A percentile compares a stretch with the other conserved stretches of the same genome.
These are phyloP conservation scores for Acrossocheilus wenchowensis DNA, from an alignment of 2,797 vertebrate species.

Conservation along the genomic window DNA sequence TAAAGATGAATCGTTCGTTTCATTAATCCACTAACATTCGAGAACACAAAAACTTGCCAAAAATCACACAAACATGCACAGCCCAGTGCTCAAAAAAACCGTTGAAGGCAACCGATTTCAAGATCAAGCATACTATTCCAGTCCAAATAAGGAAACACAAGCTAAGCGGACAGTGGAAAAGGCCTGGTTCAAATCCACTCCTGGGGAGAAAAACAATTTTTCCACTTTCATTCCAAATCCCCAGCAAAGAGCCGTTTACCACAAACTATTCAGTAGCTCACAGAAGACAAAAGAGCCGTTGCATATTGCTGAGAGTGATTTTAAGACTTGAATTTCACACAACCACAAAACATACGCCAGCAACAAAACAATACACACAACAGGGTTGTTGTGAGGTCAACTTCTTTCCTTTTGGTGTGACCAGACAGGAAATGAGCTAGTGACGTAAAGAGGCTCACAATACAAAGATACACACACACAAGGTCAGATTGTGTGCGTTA, in stretches of 20 bases:
- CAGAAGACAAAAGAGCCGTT: conserved; percentile 20
- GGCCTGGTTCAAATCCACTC: conserved; percentile 46
- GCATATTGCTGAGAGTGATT: background rate
- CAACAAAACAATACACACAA: conserved; percentile 28
- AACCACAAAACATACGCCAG: background rate
- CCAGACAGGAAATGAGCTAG: conserved; percentile 57
- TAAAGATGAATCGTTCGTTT: conserved; percentile 2
- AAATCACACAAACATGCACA: conserved; percentile 38
- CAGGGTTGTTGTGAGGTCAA: conserved; percentile 36
- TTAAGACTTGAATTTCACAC: conserved; percentile 17
- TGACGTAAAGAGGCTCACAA: conserved; percentile 38
- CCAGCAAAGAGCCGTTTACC: conserved; percentile 29
- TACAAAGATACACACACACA: conserved; percentile 12
- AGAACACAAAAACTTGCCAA: conserved; percentile 37
- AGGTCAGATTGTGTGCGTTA: background rate
- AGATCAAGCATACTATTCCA: conserved; percentile 38
- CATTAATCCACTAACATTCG: background rate
- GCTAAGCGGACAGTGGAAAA: conserved; percentile 40
- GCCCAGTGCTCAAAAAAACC: conserved; percentile 25
- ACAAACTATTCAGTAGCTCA: conserved; percentile 15
- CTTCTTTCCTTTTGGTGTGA: conserved; percentile 41
- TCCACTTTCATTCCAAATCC: conserved; percentile 30
- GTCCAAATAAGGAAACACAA: conserved; percentile 52
- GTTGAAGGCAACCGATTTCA: conserved; percentile 32
- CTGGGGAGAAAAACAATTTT: conserved; percentile 9